A percentile compares a stretch with the other conserved stretches of the same genome.
These are phyloP conservation scores for Phalacrocorax carbo DNA, from an alignment of 2,113 vertebrate genomes.

Conservation along the genomic window DNA sequence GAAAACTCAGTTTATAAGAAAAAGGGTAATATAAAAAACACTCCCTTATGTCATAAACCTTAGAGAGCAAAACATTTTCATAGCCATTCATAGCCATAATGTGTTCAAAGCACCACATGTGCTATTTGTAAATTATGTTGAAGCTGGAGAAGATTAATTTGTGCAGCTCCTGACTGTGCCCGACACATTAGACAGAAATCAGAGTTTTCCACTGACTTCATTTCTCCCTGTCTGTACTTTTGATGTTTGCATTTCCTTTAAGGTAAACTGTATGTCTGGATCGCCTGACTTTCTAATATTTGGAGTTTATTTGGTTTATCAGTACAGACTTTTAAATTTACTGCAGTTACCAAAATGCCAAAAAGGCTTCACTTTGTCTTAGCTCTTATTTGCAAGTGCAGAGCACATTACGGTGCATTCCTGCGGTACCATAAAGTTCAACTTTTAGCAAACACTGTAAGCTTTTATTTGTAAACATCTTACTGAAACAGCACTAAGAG, in stretches of 20 bases:
- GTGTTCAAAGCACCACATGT: background rate
- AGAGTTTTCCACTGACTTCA: background rate
- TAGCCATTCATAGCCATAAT: background rate
- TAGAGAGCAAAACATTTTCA: background rate
- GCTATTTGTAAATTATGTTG: constrained; percentile 7
- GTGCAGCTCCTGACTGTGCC: background rate
- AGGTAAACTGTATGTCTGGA: background rate
- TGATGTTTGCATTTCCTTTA: constrained; percentile 12
- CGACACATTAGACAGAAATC: background rate
- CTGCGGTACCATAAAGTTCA: background rate
- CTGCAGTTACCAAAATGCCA: background rate
- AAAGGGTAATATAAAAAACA: background rate
- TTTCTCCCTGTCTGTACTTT: background rate
- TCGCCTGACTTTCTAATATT: background rate
- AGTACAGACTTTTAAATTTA: background rate
- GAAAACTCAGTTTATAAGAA: background rate
- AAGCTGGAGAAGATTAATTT: background rate
- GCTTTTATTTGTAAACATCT: constrained; percentile 39
- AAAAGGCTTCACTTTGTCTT: background rate
- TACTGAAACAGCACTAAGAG: background rate
- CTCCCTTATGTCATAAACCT: background rate
- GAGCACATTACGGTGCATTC: background rate
- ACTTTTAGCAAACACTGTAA: background rate
- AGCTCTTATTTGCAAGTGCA: background rate
- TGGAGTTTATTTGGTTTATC: background rate